phyloP scores from a whole-genome alignment of 2,113 vertebrate species.

The Ailuropoda melanoleuca region DNA sequence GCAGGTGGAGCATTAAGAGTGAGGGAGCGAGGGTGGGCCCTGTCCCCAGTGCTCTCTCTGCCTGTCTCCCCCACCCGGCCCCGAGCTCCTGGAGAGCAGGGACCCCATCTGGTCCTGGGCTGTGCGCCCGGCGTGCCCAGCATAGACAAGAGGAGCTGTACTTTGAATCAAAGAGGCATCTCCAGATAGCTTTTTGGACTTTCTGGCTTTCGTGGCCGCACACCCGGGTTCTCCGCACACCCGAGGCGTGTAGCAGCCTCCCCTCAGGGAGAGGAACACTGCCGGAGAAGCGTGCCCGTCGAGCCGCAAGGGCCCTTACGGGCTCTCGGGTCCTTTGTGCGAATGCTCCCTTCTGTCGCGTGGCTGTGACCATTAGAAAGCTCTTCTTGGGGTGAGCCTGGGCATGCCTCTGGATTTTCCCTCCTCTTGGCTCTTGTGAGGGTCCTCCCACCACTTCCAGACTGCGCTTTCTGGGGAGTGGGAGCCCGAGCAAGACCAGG shows the following conservation, averaged over 20 bases:
- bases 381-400: not conserved
- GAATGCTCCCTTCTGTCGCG: not conserved
- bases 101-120: not conserved
- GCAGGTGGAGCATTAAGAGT: not conserved
- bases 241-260: not conserved
- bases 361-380: not conserved
- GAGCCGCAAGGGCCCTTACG: not conserved
- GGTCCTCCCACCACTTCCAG: too few relatives aligned
- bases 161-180: not conserved
- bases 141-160: not conserved
- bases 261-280: too few relatives aligned
- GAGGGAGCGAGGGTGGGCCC: rapidly evolving
- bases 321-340: rapidly evolving
- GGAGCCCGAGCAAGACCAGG: not conserved
- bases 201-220: not conserved
- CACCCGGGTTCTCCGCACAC: not conserved
- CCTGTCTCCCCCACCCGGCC: not conserved
- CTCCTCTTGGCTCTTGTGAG: not conserved
- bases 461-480: not conserved
- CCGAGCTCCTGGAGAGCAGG: not conserved
- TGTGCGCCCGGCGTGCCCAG: not conserved
- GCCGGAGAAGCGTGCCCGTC: not conserved
- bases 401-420: not conserved
- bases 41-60: not conserved
- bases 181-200: not conserved